Evolutionary conservation across 2,797 vertebrate species (phyloP).

Genomic region (Scleropages formosus): DNA sequence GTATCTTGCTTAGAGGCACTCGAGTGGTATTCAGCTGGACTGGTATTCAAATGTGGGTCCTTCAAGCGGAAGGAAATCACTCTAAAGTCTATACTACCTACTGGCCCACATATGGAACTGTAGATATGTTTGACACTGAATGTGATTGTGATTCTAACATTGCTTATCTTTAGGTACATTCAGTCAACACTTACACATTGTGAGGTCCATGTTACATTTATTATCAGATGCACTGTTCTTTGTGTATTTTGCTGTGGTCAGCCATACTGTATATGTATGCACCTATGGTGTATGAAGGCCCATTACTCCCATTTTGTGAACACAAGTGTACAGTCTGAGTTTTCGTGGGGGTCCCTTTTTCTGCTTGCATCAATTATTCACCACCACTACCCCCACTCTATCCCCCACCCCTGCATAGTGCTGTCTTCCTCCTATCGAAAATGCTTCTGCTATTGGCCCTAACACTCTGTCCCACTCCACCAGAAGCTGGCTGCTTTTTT

Average conservation of each 20-base stretch:
- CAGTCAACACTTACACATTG: no score
- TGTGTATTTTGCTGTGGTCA: conserved; percentile 48
- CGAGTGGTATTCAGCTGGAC: no score
- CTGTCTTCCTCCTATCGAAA: conserved; percentile 62
- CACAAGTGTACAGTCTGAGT: background rate
- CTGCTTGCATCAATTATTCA: conserved; percentile 64
- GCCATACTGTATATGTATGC: background rate
- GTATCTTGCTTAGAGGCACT: no score
- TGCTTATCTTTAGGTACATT: no score
- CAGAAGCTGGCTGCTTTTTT: background rate
- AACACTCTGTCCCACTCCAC: conserved; percentile 21
- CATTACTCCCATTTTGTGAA: background rate
- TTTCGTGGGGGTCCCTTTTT: background rate
- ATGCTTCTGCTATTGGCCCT: conserved; percentile 59
- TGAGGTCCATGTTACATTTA: background rate
- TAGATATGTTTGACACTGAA: no score
- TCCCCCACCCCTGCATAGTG: conserved; percentile 44
- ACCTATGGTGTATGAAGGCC: background rate
- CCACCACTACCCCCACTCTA: no score
- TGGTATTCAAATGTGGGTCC: no score
- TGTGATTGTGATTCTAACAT: no score
- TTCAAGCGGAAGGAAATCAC: no score
- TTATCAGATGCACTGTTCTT: conserved; percentile 28
- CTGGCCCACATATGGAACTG: no score
- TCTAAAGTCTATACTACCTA: no score